A percentile compares a stretch with the other conserved stretches of the same genome.
These are phyloP conservation scores for Apostichopus japonicus DNA, from an alignment of 35 echinoderm and acorn worm genomes.

Conservation along the genomic window DNA sequence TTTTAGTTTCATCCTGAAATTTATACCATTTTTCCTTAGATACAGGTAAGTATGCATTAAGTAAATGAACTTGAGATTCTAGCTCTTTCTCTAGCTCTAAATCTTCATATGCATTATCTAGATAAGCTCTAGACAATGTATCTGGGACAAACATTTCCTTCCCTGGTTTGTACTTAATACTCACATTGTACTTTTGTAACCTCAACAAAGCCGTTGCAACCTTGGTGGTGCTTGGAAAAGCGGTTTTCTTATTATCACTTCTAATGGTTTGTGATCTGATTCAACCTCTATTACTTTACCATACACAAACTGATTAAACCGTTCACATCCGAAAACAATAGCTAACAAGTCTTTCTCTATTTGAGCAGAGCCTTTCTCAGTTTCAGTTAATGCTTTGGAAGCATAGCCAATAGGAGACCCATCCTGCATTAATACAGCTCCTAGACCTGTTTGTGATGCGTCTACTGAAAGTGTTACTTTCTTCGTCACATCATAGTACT, in stretches of 20 bases:
- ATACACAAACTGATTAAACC: constrained; percentile 59
- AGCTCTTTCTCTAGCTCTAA: no score
- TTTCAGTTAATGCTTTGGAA: constrained; percentile 46
- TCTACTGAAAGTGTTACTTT: constrained; percentile 50
- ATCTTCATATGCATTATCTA: no score
- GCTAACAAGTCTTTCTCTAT: constrained; percentile 58
- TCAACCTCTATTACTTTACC: constrained; percentile 14
- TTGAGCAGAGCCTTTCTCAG: constrained; percentile 62
- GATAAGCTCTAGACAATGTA: constrained; percentile 12
- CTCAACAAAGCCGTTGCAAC: constrained; percentile 57
- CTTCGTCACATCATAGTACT: constrained; percentile 55
- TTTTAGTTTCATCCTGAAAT: no score
- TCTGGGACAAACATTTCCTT: constrained; percentile 16
- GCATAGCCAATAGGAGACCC: constrained; percentile 64
- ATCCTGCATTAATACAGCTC: constrained; percentile 66
- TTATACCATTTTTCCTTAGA: no score
- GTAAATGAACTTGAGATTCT: no score
- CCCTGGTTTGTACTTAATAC: constrained; percentile 52
- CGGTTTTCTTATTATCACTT: constrained; percentile 59
- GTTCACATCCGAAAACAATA: constrained; percentile 51
- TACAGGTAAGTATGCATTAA: no score
- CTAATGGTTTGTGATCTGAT: constrained; percentile 71
- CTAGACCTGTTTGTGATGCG: constrained; percentile 33
- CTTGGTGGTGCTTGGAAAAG: constrained; percentile 62
- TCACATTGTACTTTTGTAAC: constrained; percentile 56